Percentiles rank a stretch among this genome's conserved stretches.
phyloP scores from a whole-genome alignment of 2,113 vertebrate genomes.

The Puffinus mauretanicus region DNA sequence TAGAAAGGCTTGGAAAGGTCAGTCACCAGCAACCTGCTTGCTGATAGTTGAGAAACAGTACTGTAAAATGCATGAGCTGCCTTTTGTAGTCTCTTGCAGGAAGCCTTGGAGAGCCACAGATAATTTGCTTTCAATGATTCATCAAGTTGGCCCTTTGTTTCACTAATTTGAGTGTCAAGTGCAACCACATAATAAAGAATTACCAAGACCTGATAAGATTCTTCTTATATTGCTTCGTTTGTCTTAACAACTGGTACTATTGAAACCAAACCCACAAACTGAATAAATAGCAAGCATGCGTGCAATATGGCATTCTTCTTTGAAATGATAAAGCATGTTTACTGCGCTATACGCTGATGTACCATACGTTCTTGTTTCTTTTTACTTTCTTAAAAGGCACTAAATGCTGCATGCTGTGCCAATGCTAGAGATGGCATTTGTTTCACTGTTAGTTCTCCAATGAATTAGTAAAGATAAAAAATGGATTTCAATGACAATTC shows the following conservation, averaged over 20 bases:
- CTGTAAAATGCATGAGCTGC: slow-evolving; percentile 61
- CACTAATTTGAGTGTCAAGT: slow-evolving; percentile 78
- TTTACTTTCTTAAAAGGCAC: slow-evolving; percentile 36
- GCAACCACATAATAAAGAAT: slow-evolving; percentile 71
- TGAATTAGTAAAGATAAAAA: slow-evolving; percentile 71
- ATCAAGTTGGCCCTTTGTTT: slow-evolving; percentile 76
- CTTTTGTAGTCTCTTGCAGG: slow-evolving; percentile 41
- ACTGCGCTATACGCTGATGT: neutral
- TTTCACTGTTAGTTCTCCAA: slow-evolving; percentile 45
- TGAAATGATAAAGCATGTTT: neutral
- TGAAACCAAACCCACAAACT: slow-evolving; percentile 55
- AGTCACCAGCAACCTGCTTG: slow-evolving; percentile 63
- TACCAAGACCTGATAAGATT: slow-evolving; percentile 64
- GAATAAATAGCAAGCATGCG: slow-evolving; percentile 27
- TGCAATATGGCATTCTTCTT: slow-evolving; percentile 31
- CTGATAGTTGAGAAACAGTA: slow-evolving; percentile 26
- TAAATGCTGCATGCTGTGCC: neutral
- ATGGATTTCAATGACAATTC: slow-evolving; percentile 50
- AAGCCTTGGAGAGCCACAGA: slow-evolving; percentile 65
- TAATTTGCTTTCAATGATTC: slow-evolving; percentile 73
- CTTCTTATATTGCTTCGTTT: slow-evolving; percentile 47
- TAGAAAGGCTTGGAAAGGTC: slow-evolving; percentile 51
- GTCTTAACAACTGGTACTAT: slow-evolving; percentile 60
- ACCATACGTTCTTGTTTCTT: neutral
- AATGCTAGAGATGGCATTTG: slow-evolving; percentile 39